phyloP scores from a whole-genome alignment of 2,888 invertebrate species.

The Allygus modestus region DNA sequence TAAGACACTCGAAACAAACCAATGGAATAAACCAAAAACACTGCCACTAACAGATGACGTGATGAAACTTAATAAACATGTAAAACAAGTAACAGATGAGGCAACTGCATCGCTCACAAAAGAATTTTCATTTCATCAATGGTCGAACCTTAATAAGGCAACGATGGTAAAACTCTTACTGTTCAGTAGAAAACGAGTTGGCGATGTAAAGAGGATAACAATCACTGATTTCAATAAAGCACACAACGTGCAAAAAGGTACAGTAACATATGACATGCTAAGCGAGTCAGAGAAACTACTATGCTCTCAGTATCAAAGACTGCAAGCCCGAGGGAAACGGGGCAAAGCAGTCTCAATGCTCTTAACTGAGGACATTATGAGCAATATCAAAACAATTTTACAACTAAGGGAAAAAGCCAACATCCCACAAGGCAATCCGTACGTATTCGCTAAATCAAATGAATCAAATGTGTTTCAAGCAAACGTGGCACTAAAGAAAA shows the following conservation, averaged over 20 bases:
- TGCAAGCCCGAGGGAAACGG: slow-evolving; percentile 19
- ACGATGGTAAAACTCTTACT: background rate
- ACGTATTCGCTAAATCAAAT: background rate
- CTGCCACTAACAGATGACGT: background rate
- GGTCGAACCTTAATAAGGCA: background rate
- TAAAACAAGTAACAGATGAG: background rate
- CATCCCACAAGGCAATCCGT: background rate
- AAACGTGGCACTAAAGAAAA: background rate
- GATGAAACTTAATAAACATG: background rate
- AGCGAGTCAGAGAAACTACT: slow-evolving; percentile 6
- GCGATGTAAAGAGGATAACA: background rate
- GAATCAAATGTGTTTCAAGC: background rate
- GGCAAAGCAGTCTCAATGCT: slow-evolving; percentile 17
- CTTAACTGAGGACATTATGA: background rate
- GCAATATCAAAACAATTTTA: background rate
- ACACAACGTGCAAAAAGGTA: background rate
- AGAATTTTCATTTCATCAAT: background rate
- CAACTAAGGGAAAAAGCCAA: background rate
- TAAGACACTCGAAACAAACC: slow-evolving; percentile 8
- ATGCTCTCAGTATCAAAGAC: background rate
- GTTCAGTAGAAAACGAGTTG: background rate
- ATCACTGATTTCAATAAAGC: background rate
- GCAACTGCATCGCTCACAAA: background rate
- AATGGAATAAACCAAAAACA: background rate
- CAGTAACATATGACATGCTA: background rate